Conservation (phyloP, 1,140 invertebrate species). For the Panulirus ornatus region DNA sequence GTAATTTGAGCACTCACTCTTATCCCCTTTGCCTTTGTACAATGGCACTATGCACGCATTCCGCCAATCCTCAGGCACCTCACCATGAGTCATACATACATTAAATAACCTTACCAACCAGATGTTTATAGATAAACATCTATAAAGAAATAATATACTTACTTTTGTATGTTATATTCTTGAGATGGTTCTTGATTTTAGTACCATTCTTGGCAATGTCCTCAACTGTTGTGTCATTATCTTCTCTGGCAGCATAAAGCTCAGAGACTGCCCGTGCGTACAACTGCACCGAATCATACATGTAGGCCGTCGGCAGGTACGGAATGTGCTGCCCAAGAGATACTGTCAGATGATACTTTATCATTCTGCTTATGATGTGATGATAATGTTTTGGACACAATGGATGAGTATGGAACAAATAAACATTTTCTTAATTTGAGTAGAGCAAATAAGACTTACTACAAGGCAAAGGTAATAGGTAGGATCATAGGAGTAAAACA, state of each 20-base stretch:
- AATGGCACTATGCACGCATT: too few relatives aligned
- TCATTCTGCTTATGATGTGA: slow-evolving; percentile 8
- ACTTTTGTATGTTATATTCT: slow-evolving; percentile 37
- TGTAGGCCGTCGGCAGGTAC: slow-evolving; percentile 94
- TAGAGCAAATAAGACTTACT: too few relatives aligned
- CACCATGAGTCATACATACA: too few relatives aligned
- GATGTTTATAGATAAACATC: too few relatives aligned
- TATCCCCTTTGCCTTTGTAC: too few relatives aligned
- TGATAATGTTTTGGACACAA: background rate
- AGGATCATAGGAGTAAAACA: too few relatives aligned
- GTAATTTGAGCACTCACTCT: too few relatives aligned
- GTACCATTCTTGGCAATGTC: slow-evolving; percentile 34
- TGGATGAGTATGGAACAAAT: background rate
- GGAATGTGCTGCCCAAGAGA: slow-evolving; percentile 84
- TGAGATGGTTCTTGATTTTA: slow-evolving; percentile 31
- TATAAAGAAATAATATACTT: too few relatives aligned
- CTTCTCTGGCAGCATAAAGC: slow-evolving; percentile 5
- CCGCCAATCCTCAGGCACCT: too few relatives aligned
- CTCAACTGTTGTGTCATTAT: slow-evolving; percentile 2
- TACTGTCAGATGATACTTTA: slow-evolving; percentile 10
- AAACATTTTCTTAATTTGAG: too few relatives aligned
- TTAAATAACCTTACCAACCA: too few relatives aligned
- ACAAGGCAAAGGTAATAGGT: too few relatives aligned
- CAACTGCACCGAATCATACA: slow-evolving; percentile 96
- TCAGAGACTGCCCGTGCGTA: slow-evolving; percentile 89